phyloP scores from a whole-genome alignment of 2,888 invertebrate genomes.

The Slavum lentiscoides region DNA sequence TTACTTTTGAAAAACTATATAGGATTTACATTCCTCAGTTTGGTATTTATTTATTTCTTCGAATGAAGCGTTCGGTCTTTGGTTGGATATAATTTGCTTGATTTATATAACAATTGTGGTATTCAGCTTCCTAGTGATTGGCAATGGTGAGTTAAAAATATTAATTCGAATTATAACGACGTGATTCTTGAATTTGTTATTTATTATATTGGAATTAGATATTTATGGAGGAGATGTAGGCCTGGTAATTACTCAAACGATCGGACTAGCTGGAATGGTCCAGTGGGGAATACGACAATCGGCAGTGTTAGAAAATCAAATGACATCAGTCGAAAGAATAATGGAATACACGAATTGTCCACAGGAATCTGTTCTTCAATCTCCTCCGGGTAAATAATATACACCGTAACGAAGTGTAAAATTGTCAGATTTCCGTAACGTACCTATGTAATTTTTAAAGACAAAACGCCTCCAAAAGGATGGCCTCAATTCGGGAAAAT shows the following conservation, averaged over 20 bases:
- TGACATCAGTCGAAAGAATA: conserved; percentile 89
- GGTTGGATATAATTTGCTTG: conserved; percentile 86
- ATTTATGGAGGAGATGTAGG: conserved; percentile 72
- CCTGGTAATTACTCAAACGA: conserved; percentile 77
- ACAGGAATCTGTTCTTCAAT: conserved; percentile 61
- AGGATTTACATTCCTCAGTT: conserved; percentile 67
- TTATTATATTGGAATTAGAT: conserved; percentile 9
- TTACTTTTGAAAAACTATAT: not conserved
- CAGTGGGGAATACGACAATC: conserved; percentile 93
- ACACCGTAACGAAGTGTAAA: not conserved
- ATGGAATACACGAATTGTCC: conserved; percentile 77
- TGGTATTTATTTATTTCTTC: conserved; percentile 89
- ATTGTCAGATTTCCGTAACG: not conserved
- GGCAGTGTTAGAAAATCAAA: conserved; percentile 83
- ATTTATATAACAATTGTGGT: conserved; percentile 84
- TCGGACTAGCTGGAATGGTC: conserved; percentile 76
- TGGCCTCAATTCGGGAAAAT: conserved; percentile 77
- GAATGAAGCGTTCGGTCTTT: conserved; percentile 92
- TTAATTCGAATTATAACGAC: too few species aligned
- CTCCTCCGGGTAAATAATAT: conserved; percentile 56
- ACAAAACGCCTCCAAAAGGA: conserved; percentile 61
- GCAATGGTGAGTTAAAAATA: not conserved
- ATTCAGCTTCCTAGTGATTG: conserved; percentile 74
- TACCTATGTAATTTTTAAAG: conserved; percentile 58
- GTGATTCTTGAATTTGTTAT: not conserved